phyloP scores from a whole-genome alignment of 2,888 invertebrate species.

The Orgyia antiqua region DNA sequence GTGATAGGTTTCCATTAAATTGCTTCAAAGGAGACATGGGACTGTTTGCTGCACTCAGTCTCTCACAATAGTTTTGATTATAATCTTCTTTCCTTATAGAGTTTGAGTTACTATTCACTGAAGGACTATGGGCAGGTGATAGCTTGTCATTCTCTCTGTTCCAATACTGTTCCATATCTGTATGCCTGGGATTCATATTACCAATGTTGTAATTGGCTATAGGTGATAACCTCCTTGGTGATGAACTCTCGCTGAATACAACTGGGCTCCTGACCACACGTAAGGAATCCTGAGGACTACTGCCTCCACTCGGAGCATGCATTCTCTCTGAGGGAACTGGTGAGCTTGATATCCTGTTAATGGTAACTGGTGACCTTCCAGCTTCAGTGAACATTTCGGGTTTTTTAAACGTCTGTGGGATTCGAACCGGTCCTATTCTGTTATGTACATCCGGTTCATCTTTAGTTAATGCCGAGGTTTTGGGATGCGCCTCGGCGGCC shows the following conservation, averaged over 20 bases:
- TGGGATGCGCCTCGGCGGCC: slow-evolving; percentile 54
- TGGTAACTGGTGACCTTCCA: slow-evolving; percentile 42
- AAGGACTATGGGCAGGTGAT: slow-evolving; percentile 52
- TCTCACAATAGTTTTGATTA: slow-evolving; percentile 65
- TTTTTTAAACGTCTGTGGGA: slow-evolving; percentile 53
- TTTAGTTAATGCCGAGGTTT: slow-evolving; percentile 37
- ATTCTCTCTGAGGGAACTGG: slow-evolving; percentile 41
- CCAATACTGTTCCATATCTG: slow-evolving; percentile 65
- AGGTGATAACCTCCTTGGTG: slow-evolving; percentile 64
- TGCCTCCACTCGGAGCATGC: slow-evolving; percentile 37
- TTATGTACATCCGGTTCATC: slow-evolving; percentile 49
- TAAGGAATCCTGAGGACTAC: slow-evolving; percentile 56
- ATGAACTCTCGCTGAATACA: slow-evolving; percentile 66
- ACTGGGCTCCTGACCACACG: slow-evolving; percentile 53
- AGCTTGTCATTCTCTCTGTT: slow-evolving; percentile 53
- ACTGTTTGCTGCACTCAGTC: slow-evolving; percentile 52
- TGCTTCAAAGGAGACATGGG: slow-evolving; percentile 52
- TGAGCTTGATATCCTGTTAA: slow-evolving; percentile 54
- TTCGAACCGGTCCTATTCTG: slow-evolving; percentile 51
- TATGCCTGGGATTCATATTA: slow-evolving; percentile 73
- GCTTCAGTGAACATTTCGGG: slow-evolving; percentile 37
- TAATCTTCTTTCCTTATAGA: slow-evolving; percentile 59
- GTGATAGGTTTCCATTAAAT: slow-evolving; percentile 58
- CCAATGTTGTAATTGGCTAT: slow-evolving; percentile 71
- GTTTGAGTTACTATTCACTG: slow-evolving; percentile 48